These are phyloP conservation scores for rabbit (Oryctolagus cuniculus) DNA, from an alignment of 2,113 vertebrate species.

Conservation along the genomic window mOryCun1.1 NC_091439.1:108713501-108714000, in stretches of 20 bases:
- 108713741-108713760: not conserved
- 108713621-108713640: constrained; percentile 28
- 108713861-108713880: not conserved
- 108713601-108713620: not conserved
- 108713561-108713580: too few species aligned
- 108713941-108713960: constrained; percentile 15
- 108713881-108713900: not conserved
- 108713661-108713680: constrained; percentile 16
- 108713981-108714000: too few species aligned
- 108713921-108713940: not conserved
- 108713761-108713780: not conserved
- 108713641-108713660: not conserved
- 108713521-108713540: too few species aligned
- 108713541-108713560: too few species aligned
- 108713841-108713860: not conserved
- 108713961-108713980: too few species aligned
- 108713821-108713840: not conserved
- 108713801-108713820: not conserved
- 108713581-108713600: constrained; percentile 14
- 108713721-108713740: not conserved
- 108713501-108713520: too few species aligned
- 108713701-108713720: not conserved
- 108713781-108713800: constrained; percentile 1
- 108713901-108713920: not conserved
- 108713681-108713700: not conserved